A percentile compares a stretch with the other conserved stretches of the same genome.
These are phyloP conservation scores for Diaprepes abbreviatus DNA, from an alignment of 2,888 invertebrate species.

Conservation along the genomic window DNA sequence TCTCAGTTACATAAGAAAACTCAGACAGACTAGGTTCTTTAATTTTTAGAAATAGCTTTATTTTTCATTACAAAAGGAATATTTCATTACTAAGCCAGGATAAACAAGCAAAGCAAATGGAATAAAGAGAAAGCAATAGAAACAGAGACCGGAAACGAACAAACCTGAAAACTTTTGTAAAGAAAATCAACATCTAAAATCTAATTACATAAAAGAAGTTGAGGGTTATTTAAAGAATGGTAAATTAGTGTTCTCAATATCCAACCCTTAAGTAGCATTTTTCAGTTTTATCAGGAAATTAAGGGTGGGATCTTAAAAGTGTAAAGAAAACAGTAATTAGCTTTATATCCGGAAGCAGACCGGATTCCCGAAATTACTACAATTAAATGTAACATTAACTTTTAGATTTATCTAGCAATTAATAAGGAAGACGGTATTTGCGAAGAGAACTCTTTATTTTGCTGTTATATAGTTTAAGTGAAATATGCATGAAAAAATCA, in stretches of 20 bases:
- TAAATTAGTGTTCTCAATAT: conserved; percentile 39
- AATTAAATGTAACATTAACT: conserved; percentile 7
- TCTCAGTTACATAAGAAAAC: no score
- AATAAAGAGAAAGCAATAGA: conserved; percentile 34
- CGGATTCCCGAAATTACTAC: background rate
- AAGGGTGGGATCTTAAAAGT: conserved; percentile 27
- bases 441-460: background rate
- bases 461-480: no score
- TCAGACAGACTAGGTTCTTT: conserved; percentile 27
- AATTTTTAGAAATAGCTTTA: conserved; percentile 9
- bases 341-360: conserved; percentile 9
- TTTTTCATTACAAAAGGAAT: conserved; percentile 25
- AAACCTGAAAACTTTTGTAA: conserved; percentile 29
- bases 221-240: conserved; percentile 38
- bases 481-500: no score
- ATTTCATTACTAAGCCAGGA: conserved; percentile 39
- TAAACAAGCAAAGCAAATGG: conserved; percentile 23
- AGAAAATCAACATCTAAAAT: conserved; percentile 35
- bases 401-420: background rate
- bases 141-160: conserved; percentile 35
- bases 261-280: conserved; percentile 37
- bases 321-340: conserved; percentile 26
- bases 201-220: conserved; percentile 27
- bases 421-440: background rate
- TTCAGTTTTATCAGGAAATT: conserved; percentile 40